These are phyloP conservation scores for Nemotelus nigrinus DNA, from an alignment of 2,888 invertebrate species.

Conservation along the genomic window DNA sequence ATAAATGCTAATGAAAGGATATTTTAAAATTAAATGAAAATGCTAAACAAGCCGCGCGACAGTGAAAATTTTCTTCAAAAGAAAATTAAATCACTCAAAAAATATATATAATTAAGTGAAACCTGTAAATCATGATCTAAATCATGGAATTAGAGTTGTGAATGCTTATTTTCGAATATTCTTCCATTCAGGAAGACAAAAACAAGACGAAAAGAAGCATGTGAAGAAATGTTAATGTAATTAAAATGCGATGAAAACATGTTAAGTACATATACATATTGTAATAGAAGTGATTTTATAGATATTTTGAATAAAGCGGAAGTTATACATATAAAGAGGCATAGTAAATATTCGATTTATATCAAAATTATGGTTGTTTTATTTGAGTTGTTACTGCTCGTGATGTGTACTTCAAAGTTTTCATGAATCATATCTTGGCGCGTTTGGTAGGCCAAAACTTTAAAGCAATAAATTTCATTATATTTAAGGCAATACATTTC, in stretches of 20 bases:
- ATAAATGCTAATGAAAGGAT: too few relatives aligned
- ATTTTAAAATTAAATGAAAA: too few relatives aligned
- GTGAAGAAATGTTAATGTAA: background rate
- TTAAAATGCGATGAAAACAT: background rate
- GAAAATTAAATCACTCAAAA: too few relatives aligned
- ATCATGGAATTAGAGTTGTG: conserved; percentile 24
- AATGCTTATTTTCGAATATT: conserved; percentile 2
- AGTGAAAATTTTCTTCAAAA: too few relatives aligned
- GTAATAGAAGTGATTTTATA: conserved; percentile 36
- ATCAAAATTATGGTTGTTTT: conserved; percentile 19
- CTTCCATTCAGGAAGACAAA: conserved; percentile 15
- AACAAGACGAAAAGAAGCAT: background rate
- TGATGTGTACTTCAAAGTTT: background rate
- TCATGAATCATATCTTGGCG: background rate
- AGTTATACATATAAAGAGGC: conserved; percentile 31
- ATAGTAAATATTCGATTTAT: conserved; percentile 34
- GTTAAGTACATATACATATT: background rate
- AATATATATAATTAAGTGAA: too few relatives aligned
- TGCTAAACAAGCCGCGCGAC: too few relatives aligned
- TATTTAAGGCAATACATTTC: too few relatives aligned
- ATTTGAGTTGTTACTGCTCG: background rate
- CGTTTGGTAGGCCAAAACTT: too few relatives aligned
- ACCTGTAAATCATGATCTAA: background rate
- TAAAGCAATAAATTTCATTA: too few relatives aligned
- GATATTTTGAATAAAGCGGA: conserved; percentile 37